Evolutionary conservation across 2,113 vertebrate genomes (phyloP).

Genomic region (Otocyon megalotis): DNA sequence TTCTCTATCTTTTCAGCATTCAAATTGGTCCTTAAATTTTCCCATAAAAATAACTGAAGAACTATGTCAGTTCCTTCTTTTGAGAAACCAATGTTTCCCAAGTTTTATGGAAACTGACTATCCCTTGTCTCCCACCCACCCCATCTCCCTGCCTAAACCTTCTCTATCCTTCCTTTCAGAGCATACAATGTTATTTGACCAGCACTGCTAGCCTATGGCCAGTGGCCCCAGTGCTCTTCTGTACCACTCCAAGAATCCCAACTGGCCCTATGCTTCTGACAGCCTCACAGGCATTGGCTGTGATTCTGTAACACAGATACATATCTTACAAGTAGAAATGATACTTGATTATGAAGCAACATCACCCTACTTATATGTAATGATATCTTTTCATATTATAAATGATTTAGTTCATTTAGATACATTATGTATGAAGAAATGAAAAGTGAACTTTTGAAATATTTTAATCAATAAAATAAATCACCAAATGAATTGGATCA

Average conservation of each 20-base stretch:
- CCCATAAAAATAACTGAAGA: conserved; percentile 42
- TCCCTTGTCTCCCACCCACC: background rate
- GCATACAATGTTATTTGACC: too few relatives aligned
- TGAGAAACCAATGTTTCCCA: background rate
- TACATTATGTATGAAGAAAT: background rate
- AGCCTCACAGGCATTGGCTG: background rate
- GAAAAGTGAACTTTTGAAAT: background rate
- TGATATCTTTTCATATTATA: background rate
- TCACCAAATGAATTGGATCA: conserved; percentile 7
- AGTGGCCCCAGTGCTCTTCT: background rate
- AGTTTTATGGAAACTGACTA: background rate
- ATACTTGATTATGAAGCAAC: background rate
- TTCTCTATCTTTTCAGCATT: conserved; percentile 48
- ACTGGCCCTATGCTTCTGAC: background rate
- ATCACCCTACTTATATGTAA: background rate
- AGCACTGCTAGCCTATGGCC: background rate
- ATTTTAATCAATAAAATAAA: conserved; percentile 63
- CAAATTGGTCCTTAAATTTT: background rate
- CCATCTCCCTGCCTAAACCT: background rate
- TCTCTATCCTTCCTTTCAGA: conserved; percentile 1
- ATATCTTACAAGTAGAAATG: background rate
- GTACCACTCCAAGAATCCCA: background rate
- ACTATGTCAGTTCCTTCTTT: background rate
- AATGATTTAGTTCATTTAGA: conserved; percentile 2
- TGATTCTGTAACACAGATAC: background rate